Conservation (phyloP, 2,113 vertebrate genomes). For the Archocentrus centrarchus region DNA sequence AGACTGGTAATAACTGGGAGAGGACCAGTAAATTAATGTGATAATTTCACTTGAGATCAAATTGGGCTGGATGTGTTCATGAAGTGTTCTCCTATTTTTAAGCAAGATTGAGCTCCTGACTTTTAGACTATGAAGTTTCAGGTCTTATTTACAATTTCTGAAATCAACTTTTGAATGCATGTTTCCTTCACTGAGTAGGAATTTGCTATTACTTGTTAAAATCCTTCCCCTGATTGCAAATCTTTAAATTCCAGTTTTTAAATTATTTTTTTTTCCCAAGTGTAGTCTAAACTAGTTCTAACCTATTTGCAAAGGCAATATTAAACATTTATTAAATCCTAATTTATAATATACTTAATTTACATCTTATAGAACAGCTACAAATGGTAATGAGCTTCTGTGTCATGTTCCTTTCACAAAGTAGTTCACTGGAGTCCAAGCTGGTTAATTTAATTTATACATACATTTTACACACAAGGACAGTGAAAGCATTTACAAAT, state of each 20-base stretch:
- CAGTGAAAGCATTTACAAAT: slow-evolving; percentile 89
- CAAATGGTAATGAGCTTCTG: not conserved
- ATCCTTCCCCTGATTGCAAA: no score
- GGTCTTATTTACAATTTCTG: not conserved
- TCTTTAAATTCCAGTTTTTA: no score
- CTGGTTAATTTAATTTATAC: slow-evolving; percentile 94
- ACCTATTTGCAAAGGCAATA: no score
- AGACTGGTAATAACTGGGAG: no score
- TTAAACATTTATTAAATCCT: no score
- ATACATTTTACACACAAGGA: slow-evolving; percentile 86
- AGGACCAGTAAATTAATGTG: no score
- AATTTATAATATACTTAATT: no score
- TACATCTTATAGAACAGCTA: no score
- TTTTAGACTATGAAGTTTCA: not conserved
- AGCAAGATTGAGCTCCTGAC: not conserved
- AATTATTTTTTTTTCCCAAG: no score
- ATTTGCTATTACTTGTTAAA: no score
- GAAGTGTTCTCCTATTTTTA: not conserved
- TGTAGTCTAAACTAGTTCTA: no score
- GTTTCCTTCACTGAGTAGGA: not conserved
- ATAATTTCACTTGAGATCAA: not conserved
- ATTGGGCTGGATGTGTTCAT: not conserved
- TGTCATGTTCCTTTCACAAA: not conserved
- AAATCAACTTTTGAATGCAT: not conserved
- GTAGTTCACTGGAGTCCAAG: slow-evolving; percentile 62